Percentiles rank a stretch among this genome's conserved stretches.
Evolutionary conservation across 2,113 vertebrate genomes (phyloP).

Genomic region (Australoheros scitulus): DNA sequence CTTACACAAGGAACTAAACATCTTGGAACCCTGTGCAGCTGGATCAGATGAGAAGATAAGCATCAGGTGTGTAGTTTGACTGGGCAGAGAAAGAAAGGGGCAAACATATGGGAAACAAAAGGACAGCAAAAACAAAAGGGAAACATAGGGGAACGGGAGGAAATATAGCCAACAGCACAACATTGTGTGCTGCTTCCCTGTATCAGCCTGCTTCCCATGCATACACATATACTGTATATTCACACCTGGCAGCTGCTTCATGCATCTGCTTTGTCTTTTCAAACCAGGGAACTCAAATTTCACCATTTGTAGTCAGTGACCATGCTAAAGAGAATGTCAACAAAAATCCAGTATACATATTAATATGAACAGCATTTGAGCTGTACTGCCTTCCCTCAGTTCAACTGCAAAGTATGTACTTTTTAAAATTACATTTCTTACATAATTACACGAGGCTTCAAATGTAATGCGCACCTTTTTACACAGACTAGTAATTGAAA

Average conservation of each 20-base stretch:
- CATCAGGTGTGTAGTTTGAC: background rate
- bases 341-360: background rate
- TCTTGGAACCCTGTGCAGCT: background rate
- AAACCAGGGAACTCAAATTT: background rate
- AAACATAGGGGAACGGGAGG: background rate
- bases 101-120: background rate
- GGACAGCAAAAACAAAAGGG: background rate
- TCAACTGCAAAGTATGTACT: background rate
- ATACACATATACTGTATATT: background rate
- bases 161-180: background rate
- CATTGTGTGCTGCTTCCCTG: background rate
- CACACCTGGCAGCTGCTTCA: conserved; percentile 15
- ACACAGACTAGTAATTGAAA: background rate
- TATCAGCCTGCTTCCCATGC: background rate
- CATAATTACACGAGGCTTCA: background rate
- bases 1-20: background rate
- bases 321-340: background rate
- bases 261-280: conserved; percentile 4
- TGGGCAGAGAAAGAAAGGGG: fast-evolving
- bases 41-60: background rate
- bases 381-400: background rate
- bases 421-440: background rate
- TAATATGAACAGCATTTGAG: background rate
- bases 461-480: background rate
- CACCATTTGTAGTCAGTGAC: background rate